Conservation (phyloP, 1,140 invertebrate genomes). For the Procambarus clarkii region DNA sequence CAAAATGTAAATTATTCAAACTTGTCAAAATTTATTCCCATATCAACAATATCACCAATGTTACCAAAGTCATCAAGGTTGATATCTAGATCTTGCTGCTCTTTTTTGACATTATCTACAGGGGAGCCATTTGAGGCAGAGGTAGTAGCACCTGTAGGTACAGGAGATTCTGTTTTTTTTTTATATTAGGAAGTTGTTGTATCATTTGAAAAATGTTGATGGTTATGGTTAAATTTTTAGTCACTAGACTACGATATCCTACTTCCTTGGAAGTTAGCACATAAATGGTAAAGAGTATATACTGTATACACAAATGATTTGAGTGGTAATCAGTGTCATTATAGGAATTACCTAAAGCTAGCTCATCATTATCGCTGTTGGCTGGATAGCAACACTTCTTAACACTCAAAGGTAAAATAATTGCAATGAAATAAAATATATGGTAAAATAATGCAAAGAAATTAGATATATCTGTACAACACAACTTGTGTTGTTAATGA, state of each 20-base stretch:
- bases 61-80: constrained; percentile 56
- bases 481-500: too few species aligned
- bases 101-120: constrained; percentile 51
- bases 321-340: too few species aligned
- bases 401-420: too few species aligned
- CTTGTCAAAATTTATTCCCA: constrained; percentile 68
- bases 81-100: constrained; percentile 56
- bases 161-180: constrained; percentile 58
- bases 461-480: too few species aligned
- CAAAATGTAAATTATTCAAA: constrained; percentile 67
- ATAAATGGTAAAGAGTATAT: neutral
- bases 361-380: too few species aligned
- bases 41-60: constrained; percentile 65
- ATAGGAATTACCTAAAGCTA: too few species aligned
- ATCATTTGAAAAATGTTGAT: constrained; percentile 64
- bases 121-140: constrained; percentile 40
- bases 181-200: constrained; percentile 63
- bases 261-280: too few species aligned
- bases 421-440: too few species aligned
- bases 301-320: too few species aligned
- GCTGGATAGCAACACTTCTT: too few species aligned
- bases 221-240: neutral
- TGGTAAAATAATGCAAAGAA: too few species aligned
- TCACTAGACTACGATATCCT: too few species aligned
- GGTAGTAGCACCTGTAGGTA: constrained; percentile 35